Conservation (phyloP, 2,113 vertebrate species). For the Lophochroa leadbeateri region DNA sequence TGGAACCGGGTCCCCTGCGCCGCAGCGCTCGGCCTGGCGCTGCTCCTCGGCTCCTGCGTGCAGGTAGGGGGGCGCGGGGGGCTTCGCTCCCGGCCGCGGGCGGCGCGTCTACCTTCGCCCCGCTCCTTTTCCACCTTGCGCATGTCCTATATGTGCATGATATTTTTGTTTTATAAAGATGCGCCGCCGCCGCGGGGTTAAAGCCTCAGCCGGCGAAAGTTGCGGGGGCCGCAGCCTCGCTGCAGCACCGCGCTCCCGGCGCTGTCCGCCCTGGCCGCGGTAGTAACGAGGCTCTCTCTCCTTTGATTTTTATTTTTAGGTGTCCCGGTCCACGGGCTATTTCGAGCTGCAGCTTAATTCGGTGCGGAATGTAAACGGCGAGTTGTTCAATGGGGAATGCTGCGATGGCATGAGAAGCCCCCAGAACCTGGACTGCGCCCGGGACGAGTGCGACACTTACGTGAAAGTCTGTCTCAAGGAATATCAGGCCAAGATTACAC, state of each 20-base stretch:
- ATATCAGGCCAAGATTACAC: constrained; percentile 89
- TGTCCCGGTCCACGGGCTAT: too few relatives aligned
- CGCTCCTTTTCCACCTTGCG: not conserved
- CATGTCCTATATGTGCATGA: rapidly evolving
- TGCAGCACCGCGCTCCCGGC: not conserved
- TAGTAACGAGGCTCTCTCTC: too few relatives aligned
- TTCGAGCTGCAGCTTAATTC: too few relatives aligned
- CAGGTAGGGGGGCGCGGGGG: constrained; percentile 72
- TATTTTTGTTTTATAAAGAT: not conserved
- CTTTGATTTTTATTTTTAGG: too few relatives aligned
- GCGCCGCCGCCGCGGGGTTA: not conserved
- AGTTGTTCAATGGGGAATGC: too few relatives aligned
- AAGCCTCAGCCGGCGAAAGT: not conserved
- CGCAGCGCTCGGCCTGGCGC: constrained; percentile 53
- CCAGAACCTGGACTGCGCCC: constrained; percentile 78
- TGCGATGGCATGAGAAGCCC: constrained; percentile 34
- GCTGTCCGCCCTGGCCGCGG: not conserved
- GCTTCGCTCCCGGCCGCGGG: not conserved
- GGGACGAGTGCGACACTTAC: constrained; percentile 92
- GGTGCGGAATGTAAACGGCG: too few relatives aligned
- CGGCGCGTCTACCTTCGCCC: not conserved
- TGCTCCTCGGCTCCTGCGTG: constrained; percentile 72
- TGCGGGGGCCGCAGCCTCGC: not conserved
- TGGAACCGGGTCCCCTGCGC: constrained; percentile 54
- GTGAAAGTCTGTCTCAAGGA: constrained; percentile 93